A percentile compares a stretch with the other conserved stretches of the same genome.
Conservation (phyloP, 2,797 vertebrate genomes). For the Sebastiscus tertius region DNA sequence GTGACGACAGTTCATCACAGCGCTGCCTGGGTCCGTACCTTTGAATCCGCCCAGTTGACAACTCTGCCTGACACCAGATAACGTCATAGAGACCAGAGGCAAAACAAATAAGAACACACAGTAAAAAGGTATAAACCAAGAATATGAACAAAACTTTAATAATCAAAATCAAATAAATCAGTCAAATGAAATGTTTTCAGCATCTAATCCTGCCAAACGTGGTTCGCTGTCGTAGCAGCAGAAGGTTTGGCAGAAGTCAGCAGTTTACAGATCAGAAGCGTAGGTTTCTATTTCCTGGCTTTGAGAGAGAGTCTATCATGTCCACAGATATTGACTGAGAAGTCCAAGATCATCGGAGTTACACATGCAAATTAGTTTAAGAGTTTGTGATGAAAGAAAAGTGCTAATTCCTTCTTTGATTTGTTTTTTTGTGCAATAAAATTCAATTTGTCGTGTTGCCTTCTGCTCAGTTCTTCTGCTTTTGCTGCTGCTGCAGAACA, state of each 20-base stretch:
- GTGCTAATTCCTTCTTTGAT: background rate
- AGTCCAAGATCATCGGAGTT: conserved; percentile 1
- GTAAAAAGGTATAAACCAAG: background rate
- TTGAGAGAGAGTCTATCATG: background rate
- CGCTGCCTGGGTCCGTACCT: background rate
- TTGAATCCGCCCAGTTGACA: background rate
- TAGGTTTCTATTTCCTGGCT: conserved; percentile 21
- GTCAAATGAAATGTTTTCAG: conserved; percentile 10
- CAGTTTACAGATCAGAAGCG: conserved; percentile 19
- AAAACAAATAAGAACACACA: background rate
- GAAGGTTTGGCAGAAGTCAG: conserved; percentile 29
- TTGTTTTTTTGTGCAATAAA: conserved; percentile 3
- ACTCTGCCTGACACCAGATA: background rate
- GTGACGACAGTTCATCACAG: background rate
- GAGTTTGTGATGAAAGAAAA: conserved; percentile 4
- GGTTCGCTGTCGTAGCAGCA: background rate
- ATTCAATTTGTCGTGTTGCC: background rate
- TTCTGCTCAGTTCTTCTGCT: background rate
- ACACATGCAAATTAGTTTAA: conserved; percentile 17
- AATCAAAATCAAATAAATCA: background rate
- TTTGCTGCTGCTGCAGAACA: conserved; percentile 8
- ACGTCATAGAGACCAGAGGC: background rate
- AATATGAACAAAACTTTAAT: background rate
- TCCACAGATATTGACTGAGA: conserved; percentile 3
- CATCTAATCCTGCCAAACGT: conserved; percentile 14